phyloP scores from a whole-genome alignment of 2,888 invertebrate genomes.

The Litoditis marina region DNA sequence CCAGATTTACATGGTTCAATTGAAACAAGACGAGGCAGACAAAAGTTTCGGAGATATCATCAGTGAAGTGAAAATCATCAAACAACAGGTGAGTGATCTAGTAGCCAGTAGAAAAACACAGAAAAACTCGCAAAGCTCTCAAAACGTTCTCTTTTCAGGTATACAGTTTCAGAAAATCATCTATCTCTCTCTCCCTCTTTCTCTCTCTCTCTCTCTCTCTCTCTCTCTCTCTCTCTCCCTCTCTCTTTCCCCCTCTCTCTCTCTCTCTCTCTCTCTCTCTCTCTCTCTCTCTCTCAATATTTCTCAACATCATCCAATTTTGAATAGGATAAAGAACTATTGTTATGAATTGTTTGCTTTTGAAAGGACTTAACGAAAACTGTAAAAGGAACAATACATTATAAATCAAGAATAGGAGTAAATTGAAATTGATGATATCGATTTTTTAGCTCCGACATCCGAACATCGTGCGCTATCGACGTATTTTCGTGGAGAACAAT shows the following conservation, averaged over 20 bases:
- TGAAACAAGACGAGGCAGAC: constrained; percentile 45
- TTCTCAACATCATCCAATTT: no score
- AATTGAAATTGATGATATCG: not conserved
- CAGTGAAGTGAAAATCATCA: constrained; percentile 64
- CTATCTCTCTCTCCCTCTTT: not conserved
- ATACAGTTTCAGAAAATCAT: not conserved
- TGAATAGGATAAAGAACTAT: no score
- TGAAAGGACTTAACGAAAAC: no score
- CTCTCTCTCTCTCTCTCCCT: no score
- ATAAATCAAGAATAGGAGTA: not conserved
- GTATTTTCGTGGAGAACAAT: constrained; percentile 64
- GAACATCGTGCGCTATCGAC: constrained; percentile 64
- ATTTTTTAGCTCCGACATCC: constrained; percentile 63
- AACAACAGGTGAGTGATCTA: constrained; percentile 48
- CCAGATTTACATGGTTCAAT: constrained; percentile 46
- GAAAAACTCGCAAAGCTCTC: not conserved
- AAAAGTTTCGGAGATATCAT: constrained; percentile 64
- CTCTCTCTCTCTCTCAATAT: no score
- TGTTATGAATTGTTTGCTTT: no score
- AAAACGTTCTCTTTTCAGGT: not conserved
- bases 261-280: no score
- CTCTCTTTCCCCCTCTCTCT: no score
- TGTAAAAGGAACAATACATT: no score
- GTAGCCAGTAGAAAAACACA: not conserved
- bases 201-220: no score